phyloP scores from a whole-genome alignment of 2,888 invertebrate genomes.

The Stenotaenia linearis region DNA sequence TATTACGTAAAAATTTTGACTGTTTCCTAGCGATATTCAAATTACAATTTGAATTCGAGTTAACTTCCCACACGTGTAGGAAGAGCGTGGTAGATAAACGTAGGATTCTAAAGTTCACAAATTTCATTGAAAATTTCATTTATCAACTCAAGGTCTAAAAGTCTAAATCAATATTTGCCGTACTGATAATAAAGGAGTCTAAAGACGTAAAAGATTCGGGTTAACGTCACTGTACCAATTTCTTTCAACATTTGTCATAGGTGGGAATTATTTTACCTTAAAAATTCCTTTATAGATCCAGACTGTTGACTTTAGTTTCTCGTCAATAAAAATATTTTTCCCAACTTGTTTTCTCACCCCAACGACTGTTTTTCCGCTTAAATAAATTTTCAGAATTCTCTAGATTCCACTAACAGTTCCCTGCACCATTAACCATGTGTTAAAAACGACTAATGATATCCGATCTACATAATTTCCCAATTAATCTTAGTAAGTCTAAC shows the following conservation, averaged over 20 bases:
- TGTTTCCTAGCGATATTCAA: too few relatives aligned
- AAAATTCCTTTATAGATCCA: neutral
- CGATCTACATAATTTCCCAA: neutral
- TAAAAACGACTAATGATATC: too few relatives aligned
- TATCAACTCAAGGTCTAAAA: neutral
- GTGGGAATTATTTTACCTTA: neutral
- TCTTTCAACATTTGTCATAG: neutral
- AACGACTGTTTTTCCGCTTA: neutral
- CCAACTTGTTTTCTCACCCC: neutral
- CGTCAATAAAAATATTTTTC: neutral
- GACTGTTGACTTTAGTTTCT: neutral
- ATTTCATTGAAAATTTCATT: neutral
- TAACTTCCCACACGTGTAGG: neutral
- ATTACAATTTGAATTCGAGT: too few relatives aligned
- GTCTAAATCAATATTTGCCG: neutral
- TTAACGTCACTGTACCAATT: neutral
- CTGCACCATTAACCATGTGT: neutral
- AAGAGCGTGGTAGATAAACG: neutral
- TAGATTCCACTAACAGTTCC: neutral
- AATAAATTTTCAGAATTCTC: neutral
- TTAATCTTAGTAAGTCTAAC: neutral
- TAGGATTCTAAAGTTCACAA: neutral
- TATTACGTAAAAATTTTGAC: too few relatives aligned
- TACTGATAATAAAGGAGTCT: neutral
- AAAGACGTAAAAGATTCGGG: neutral